Percentiles rank a stretch among this genome's conserved stretches.
Evolutionary conservation across 2,113 vertebrate genomes (phyloP).

Genomic region (Serinus canaria): DNA sequence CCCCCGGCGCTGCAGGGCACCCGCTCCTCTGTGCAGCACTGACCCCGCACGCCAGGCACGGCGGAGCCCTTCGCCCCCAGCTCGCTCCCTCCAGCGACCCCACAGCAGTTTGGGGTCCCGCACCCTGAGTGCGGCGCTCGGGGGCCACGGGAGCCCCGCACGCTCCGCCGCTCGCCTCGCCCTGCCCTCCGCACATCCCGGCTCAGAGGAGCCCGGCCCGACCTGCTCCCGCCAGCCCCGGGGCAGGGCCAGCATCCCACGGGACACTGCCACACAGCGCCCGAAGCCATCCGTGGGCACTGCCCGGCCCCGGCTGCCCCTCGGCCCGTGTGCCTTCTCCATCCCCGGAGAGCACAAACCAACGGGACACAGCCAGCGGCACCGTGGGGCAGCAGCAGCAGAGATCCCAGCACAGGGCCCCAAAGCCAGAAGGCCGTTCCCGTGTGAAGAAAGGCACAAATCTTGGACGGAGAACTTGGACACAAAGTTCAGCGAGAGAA

Average conservation of each 20-base stretch:
- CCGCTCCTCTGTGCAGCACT: accelerated
- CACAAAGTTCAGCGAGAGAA: background rate
- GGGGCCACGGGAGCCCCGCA: background rate
- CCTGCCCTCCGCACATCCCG: background rate
- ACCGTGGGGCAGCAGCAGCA: accelerated
- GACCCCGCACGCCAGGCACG: accelerated
- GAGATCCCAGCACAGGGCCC: background rate
- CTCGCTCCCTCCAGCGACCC: background rate
- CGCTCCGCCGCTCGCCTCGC: background rate
- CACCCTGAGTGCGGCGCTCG: accelerated
- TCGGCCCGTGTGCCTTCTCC: background rate
- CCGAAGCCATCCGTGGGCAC: background rate
- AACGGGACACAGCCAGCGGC: background rate
- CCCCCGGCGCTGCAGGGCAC: background rate
- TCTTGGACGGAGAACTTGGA: background rate
- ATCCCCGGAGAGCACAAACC: background rate
- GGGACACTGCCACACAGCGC: accelerated
- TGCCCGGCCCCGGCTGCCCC: background rate
- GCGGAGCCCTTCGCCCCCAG: accelerated
- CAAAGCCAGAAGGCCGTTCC: accelerated
- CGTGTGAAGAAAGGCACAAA: background rate
- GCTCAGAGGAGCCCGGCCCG: background rate
- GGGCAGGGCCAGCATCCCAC: background rate
- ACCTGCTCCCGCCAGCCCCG: background rate
- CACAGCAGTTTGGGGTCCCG: background rate